Conservation (phyloP, 2,797 vertebrate genomes). For the Parauchenoglanis punctatus region DNA sequence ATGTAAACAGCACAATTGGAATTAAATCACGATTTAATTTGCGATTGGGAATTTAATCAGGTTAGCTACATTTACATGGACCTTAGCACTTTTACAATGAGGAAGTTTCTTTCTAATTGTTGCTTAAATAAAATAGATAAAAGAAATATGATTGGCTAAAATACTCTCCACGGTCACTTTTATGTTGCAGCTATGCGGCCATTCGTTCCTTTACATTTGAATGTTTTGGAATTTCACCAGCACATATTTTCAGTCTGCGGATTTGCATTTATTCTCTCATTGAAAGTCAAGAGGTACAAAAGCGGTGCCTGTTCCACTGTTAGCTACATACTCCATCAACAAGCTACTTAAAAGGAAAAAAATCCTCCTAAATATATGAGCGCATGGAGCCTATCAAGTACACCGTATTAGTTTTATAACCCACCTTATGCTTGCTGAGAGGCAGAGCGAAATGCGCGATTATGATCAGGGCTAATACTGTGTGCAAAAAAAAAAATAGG, state of each 20-base stretch:
- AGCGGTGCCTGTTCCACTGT: not conserved
- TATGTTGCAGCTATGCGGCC: no score
- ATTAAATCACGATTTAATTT: no score
- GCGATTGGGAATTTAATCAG: no score
- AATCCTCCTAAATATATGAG: not conserved
- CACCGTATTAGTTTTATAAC: not conserved
- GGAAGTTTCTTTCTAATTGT: no score
- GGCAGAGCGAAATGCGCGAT: constrained; percentile 3
- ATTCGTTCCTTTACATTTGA: not conserved
- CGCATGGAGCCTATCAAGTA: not conserved
- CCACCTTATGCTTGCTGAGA: not conserved
- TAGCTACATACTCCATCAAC: not conserved
- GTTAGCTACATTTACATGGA: no score
- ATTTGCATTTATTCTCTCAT: not conserved
- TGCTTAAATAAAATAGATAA: no score
- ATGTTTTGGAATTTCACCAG: not conserved
- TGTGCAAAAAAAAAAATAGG: not conserved
- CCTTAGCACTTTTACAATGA: no score
- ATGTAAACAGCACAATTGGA: no score
- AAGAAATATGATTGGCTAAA: no score
- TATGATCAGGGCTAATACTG: not conserved
- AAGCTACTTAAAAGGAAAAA: not conserved
- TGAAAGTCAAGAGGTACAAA: not conserved
- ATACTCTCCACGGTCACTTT: no score
- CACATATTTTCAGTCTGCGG: not conserved